Percentiles rank a stretch among this genome's conserved stretches.
These are phyloP conservation scores for Philopedon plagiatum DNA, from an alignment of 2,888 invertebrate genomes.

Conservation along the genomic window DNA sequence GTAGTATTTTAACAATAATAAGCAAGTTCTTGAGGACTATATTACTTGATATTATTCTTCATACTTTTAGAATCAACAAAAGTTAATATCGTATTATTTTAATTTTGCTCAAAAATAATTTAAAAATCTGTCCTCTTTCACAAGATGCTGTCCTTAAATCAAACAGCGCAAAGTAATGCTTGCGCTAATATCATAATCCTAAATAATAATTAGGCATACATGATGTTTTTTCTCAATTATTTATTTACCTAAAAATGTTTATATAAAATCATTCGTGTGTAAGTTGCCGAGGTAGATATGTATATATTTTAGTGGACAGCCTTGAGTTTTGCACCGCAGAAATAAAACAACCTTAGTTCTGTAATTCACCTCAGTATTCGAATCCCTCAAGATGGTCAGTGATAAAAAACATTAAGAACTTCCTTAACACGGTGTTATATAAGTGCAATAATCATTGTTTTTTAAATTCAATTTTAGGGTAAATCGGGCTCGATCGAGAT, in stretches of 20 bases:
- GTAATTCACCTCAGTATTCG: background rate
- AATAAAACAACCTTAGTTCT: background rate
- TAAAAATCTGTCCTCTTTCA: too few relatives aligned
- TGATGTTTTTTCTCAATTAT: conserved; percentile 12
- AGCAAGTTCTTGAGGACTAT: too few relatives aligned
- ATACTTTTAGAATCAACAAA: too few relatives aligned
- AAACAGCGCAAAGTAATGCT: too few relatives aligned
- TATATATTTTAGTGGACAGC: conserved; percentile 56
- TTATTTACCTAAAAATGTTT: conserved; percentile 49
- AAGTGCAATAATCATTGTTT: background rate
- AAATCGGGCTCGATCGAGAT: background rate
- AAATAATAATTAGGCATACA: conserved; percentile 6
- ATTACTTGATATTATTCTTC: too few relatives aligned
- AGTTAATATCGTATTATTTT: too few relatives aligned
- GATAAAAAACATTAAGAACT: background rate
- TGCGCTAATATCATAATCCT: too few relatives aligned
- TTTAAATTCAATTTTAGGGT: conserved; percentile 7
- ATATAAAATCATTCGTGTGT: conserved; percentile 57
- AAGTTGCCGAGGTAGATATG: conserved; percentile 45
- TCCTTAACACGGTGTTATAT: background rate
- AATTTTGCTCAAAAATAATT: too few relatives aligned
- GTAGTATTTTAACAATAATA: too few relatives aligned
- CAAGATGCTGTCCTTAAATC: too few relatives aligned
- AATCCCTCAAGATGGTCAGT: conserved; percentile 14
- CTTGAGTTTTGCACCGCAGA: conserved; percentile 56